Evolutionary conservation across 2,888 invertebrate species (phyloP).

Genomic region (Zygogramma bicolorata): DNA sequence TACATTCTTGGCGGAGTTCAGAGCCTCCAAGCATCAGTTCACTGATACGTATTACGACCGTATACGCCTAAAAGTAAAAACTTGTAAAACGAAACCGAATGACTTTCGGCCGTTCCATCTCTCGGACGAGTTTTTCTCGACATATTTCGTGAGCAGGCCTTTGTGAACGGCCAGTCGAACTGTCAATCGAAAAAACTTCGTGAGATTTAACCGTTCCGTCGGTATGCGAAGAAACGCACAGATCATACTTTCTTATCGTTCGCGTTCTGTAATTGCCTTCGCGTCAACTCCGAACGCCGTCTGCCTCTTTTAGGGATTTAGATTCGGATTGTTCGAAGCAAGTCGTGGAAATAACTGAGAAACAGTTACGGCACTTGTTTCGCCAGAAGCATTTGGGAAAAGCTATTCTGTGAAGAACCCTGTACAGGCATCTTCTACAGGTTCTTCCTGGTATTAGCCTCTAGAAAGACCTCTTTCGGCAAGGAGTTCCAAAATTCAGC

Average conservation of each 20-base stretch:
- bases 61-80: constrained; percentile 52
- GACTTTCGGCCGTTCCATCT: constrained; percentile 47
- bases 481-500: too few relatives aligned
- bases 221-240: constrained; percentile 30
- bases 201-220: constrained; percentile 46
- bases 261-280: constrained; percentile 29
- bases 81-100: constrained; percentile 55
- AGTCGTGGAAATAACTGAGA: too few relatives aligned
- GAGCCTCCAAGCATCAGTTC: neutral
- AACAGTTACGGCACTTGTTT: too few relatives aligned
- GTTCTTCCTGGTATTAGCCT: too few relatives aligned
- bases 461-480: too few relatives aligned
- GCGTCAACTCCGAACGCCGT: constrained; percentile 1
- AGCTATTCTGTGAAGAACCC: too few relatives aligned
- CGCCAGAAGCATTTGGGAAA: too few relatives aligned
- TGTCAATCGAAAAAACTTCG: constrained; percentile 44
- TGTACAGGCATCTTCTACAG: too few relatives aligned
- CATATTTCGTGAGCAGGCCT: constrained; percentile 54
- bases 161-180: constrained; percentile 49
- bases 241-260: constrained; percentile 31
- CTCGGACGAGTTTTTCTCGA: constrained; percentile 53
- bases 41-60: neutral
- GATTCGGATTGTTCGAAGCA: neutral
- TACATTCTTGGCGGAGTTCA: neutral
- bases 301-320: neutral